Evolutionary conservation across 2,888 invertebrate genomes (phyloP).

Genomic region (Gymnoscelis rufifasciata): DNA sequence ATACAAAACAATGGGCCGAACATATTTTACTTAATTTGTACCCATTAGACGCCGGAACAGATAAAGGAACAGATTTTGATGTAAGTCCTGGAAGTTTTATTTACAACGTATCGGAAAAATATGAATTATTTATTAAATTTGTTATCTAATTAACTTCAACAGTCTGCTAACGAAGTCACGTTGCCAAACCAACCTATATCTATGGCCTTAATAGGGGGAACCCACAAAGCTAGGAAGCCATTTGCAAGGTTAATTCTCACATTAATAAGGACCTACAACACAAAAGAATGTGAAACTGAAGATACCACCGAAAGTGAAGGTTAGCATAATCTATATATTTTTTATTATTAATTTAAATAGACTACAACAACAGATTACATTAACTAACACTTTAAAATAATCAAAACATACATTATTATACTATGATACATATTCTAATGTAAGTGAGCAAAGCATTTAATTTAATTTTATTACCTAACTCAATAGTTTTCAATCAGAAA

Average conservation of each 20-base stretch:
- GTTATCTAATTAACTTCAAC: no score
- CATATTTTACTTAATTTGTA: conserved; percentile 89
- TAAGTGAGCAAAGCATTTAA: no score
- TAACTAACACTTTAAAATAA: no score
- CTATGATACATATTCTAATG: no score
- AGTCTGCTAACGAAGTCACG: conserved; percentile 67
- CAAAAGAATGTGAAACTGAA: conserved; percentile 36
- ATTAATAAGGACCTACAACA: conserved; percentile 56
- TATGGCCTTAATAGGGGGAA: conserved; percentile 38
- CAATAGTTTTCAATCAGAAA: no score
- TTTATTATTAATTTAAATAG: no score
- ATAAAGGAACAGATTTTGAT: conserved; percentile 93
- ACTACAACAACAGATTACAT: no score
- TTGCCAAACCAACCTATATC: conserved; percentile 62
- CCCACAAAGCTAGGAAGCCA: conserved; percentile 44
- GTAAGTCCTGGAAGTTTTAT: conserved; percentile 57
- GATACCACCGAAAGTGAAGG: conserved; percentile 28
- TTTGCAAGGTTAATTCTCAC: conserved; percentile 57
- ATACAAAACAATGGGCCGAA: conserved; percentile 88
- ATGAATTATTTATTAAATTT: no score
- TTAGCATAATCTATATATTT: conserved; percentile 8
- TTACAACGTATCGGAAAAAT: background rate
- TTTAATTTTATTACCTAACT: no score
- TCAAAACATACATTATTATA: no score
- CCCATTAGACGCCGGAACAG: conserved; percentile 97